A percentile compares a stretch with the other conserved stretches of the same genome.
Conservation (phyloP, 2,888 invertebrate genomes). For the Boloria selene region DNA sequence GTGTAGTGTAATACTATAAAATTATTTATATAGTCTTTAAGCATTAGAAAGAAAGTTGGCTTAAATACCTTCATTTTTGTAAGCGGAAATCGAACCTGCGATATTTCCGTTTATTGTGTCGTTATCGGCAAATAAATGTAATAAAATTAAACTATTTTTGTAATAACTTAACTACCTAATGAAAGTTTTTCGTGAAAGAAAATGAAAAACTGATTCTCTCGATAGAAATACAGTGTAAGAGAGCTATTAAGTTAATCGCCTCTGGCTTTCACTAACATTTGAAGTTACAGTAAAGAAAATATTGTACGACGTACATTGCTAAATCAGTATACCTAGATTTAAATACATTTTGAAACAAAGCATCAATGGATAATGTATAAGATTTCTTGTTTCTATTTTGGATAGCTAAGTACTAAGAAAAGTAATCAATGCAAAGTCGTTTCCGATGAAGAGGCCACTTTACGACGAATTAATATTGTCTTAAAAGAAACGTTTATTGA, state of each 20-base stretch:
- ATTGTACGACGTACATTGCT: slow-evolving; percentile 4
- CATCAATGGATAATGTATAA: not conserved
- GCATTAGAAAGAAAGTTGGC: too few species aligned
- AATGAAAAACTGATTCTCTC: not conserved
- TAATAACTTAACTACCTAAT: not conserved
- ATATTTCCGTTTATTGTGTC: too few species aligned
- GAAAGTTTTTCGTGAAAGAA: slow-evolving; percentile 1
- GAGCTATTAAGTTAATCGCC: slow-evolving; percentile 15
- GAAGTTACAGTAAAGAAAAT: not conserved
- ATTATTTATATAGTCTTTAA: too few species aligned
- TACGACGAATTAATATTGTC: slow-evolving; percentile 7
- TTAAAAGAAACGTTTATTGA: slow-evolving; percentile 16
- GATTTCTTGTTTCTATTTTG: not conserved
- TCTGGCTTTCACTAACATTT: not conserved
- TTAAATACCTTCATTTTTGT: too few species aligned
- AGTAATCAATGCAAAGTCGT: slow-evolving; percentile 19
- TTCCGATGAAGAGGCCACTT: slow-evolving; percentile 7
- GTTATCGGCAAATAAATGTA: too few species aligned
- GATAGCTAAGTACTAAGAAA: slow-evolving; percentile 4
- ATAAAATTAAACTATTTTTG: not conserved
- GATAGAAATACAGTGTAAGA: slow-evolving; percentile 8
- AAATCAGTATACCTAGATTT: not conserved
- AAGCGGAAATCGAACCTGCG: too few species aligned
- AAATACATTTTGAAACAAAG: not conserved
- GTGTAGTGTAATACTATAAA: too few species aligned